phyloP scores from a whole-genome alignment of 2,113 vertebrate species.

The Pluvialis apricaria region DNA sequence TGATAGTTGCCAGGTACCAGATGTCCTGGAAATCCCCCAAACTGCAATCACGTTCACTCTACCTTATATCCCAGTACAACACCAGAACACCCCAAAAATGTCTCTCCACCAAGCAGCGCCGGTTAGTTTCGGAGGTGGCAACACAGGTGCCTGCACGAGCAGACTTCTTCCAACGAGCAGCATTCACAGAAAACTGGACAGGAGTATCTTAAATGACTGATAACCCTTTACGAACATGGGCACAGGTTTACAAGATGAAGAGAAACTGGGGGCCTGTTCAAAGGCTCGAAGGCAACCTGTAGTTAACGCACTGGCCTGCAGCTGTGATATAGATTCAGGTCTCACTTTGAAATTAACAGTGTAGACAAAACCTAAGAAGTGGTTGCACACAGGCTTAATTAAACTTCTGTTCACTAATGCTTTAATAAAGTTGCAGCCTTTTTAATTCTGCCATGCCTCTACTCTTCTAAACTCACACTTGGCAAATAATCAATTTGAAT shows the following conservation, averaged over 20 bases:
- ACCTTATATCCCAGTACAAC: not conserved
- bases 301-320: not conserved
- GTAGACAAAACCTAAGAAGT: not conserved
- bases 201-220: not conserved
- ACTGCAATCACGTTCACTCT: not conserved
- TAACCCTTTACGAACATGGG: not conserved
- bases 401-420: not conserved
- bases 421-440: not conserved
- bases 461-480: not conserved
- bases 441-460: not conserved
- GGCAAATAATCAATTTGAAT: not conserved
- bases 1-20: not conserved
- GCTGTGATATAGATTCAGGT: not conserved
- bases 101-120: not conserved
- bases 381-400: not conserved
- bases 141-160: fast-evolving
- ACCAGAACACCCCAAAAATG: not conserved
- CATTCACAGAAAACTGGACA: not conserved
- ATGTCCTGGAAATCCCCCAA: not conserved
- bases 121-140: not conserved
- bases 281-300: not conserved
- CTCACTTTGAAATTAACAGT: not conserved
- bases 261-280: not conserved
- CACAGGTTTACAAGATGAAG: not conserved
- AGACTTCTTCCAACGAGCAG: not conserved